Base-by-base conservation (phyloP, 1,140 invertebrate species). In the Diorhabda elongata region DNA sequence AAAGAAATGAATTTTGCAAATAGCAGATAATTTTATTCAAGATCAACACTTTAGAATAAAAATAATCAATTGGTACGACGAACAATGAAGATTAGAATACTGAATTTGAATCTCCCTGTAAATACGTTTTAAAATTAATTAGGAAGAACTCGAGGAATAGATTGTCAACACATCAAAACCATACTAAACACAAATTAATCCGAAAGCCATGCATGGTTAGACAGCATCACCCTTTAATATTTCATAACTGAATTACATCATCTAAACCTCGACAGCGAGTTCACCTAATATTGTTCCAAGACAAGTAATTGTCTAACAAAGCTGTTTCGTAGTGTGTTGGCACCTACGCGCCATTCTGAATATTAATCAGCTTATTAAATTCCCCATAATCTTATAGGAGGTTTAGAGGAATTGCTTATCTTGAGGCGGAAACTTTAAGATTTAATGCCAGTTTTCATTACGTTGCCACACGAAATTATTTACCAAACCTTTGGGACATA, bases 341-440 rank as follows among this genome's bases (percentile, higher is more conserved):
- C 64, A 58, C 52, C 64, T 65, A 11, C 45, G 42, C 56, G 42
- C 56, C 11, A 9, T 58, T 47, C 47, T 65, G 64, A 47, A 65
- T 65, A 58, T 65, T 65, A 65, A 65, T 65, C 64, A 65, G 45
- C 56, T 65, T 65, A 65, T 65, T 65, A 65, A 65, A 42, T 58
- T 56, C 42, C 9, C 64, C 42, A 58, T 65, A 65, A 65, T 65
- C 64, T 41, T 41, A 43, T 42, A n/a, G n/a, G 26, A 41, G 64
- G 41, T 65, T 43, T 8, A 43, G n/a, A 57, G 64, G 52, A 65
- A 47, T 65, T 58, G 52, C 64, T 65, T 57, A 65, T 65, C 64
- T 47, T 41, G 59, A 6, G 47, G n/a, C 47, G 47, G 47, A 6
- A 52, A n/a, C 47, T 52, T 52, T 26, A 26, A 52, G 47, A 8